These are phyloP conservation scores for Eupithecia inturbata DNA, from an alignment of 2,888 invertebrate species.

Conservation along the genomic window DNA sequence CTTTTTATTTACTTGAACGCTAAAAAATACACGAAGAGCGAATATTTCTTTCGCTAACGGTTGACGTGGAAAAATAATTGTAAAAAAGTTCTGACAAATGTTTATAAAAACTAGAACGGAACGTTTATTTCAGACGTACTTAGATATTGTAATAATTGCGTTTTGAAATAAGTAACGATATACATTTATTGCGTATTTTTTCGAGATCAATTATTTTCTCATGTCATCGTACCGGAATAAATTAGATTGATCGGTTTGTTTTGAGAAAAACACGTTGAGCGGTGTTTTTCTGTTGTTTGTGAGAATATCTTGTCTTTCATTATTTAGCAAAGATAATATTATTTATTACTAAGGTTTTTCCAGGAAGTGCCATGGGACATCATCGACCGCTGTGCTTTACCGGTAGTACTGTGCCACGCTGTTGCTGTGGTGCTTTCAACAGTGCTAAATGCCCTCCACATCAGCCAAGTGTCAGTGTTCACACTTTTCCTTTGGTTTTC, in stretches of 20 bases:
- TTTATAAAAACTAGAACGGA: background rate
- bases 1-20: background rate
- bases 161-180: slow-evolving; percentile 11
- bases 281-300: background rate
- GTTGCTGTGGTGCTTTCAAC: slow-evolving; percentile 90
- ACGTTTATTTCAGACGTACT: slow-evolving; percentile 5
- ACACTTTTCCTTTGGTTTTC: slow-evolving; percentile 91
- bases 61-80: background rate
- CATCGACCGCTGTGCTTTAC: slow-evolving; percentile 89
- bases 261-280: no score
- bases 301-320: background rate
- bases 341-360: background rate
- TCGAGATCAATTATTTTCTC: slow-evolving; percentile 10
- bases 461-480: slow-evolving; percentile 90
- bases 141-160: slow-evolving; percentile 7
- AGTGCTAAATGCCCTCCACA: slow-evolving; percentile 87
- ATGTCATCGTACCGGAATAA: slow-evolving; percentile 10
- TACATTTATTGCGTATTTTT: slow-evolving; percentile 15
- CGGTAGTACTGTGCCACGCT: slow-evolving; percentile 91
- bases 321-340: background rate
- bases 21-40: background rate
- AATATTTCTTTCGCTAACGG: background rate
- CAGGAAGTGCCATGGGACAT: slow-evolving; percentile 89
- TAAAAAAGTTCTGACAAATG: background rate
- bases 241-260: slow-evolving; percentile 10